Evolutionary conservation across 2,888 invertebrate species (phyloP).

Genomic region (Latheticus oryzae): DNA sequence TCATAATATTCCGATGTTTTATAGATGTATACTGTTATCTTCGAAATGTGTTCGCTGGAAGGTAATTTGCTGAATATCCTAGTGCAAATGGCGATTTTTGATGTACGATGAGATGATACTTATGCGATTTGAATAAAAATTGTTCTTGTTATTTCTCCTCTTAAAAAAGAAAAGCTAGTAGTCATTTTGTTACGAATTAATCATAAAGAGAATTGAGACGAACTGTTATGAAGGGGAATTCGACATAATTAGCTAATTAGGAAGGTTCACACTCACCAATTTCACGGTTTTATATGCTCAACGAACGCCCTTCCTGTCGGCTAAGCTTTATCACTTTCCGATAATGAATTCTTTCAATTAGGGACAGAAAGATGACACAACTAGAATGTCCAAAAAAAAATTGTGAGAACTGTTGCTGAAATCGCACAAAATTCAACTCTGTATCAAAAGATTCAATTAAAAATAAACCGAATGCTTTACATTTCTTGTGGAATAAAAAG

Average conservation of each 20-base stretch:
- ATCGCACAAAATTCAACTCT: too few species aligned
- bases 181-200: too few species aligned
- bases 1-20: constrained; percentile 66
- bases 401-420: too few species aligned
- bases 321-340: constrained; percentile 29
- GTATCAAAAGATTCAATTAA: too few species aligned
- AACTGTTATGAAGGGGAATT: constrained; percentile 23
- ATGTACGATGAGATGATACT: constrained; percentile 50
- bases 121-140: constrained; percentile 61
- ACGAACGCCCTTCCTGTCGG: constrained; percentile 45
- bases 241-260: constrained; percentile 58
- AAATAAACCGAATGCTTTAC: too few species aligned
- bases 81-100: constrained; percentile 57
- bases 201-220: constrained; percentile 43
- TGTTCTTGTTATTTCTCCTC: constrained; percentile 39
- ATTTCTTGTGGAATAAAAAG: too few species aligned
- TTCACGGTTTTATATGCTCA: constrained; percentile 51
- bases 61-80: constrained; percentile 62
- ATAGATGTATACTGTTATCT: constrained; percentile 65
- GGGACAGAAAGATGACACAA: constrained; percentile 8
- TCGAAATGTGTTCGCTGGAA: constrained; percentile 54
- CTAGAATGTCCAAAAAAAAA: too few species aligned
- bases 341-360: constrained; percentile 4
- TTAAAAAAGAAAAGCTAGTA: background rate
- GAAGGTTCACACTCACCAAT: constrained; percentile 56